Evolutionary conservation across 1,140 invertebrate species (phyloP), one percentile per base, ranked within the genome.

Genomic region (Phocides pigmalion): DNA sequence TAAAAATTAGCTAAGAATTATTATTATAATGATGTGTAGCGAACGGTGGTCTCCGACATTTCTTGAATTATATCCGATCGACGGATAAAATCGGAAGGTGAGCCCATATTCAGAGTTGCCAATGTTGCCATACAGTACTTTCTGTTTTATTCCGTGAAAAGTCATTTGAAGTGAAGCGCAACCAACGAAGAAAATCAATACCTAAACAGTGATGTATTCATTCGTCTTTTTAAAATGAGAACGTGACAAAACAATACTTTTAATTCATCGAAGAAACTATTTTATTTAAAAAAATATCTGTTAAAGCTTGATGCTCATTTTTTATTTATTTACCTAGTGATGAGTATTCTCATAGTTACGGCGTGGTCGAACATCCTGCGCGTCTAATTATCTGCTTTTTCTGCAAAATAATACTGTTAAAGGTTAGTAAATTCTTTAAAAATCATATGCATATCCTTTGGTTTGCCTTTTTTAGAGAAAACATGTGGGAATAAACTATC

Each of bases 291-390:
- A 85, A 84, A 85, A 82, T 80, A 84, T 76, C 79, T 82, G 76
- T 82, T 82, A 76, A 79, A 81, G 79, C 70, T 88, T 82, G 88
- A 90, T 90, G 88, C 82, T 91, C 88, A 87, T 89, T 91, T 91
- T 89, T 91, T 91, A 89, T 89, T 91, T 91, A 91, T 89, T 91
- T 91, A 91, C 88, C 88, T 85, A 89, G 88, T 91, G 87, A 91
- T 91, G 85, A 83, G 80, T 85, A 82, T 88, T 84, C 81, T 86
- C 85, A 81, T 90, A 87, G 88, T 85, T 86, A 90, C 88, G 88
- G 88, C 88, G 87, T 89, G 88, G 84, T 90, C 87, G 83, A 87
- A 83, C 80, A 84, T 84, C 85, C 81, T 89, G 81, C 84, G 82
- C 79, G 76, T 84, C 72, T 81, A 72, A 86, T 73, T 87, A 76